Evolutionary conservation across 2,113 vertebrate species (phyloP).

Genomic region (Marmota flaviventris): DNA sequence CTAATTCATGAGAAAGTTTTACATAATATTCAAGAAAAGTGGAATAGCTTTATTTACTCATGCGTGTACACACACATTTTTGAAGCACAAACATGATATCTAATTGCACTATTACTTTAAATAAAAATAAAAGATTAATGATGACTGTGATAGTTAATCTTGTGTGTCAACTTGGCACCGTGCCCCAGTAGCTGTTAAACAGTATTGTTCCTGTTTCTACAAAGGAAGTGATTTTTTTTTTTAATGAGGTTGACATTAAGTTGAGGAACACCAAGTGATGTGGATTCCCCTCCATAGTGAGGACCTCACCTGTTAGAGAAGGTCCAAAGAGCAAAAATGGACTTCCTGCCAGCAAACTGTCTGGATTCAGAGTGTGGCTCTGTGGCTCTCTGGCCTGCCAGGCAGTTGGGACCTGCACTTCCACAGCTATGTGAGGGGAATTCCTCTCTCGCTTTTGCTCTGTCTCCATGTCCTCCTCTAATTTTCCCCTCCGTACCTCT

Average conservation of each 20-base stretch:
- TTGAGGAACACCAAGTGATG: too few relatives aligned
- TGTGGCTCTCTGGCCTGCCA: background rate
- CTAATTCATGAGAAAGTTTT: background rate
- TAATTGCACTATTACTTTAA: background rate
- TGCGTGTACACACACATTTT: background rate
- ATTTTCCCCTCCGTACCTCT: background rate
- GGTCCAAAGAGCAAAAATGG: too few relatives aligned
- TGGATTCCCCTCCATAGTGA: too few relatives aligned
- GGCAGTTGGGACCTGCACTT: background rate
- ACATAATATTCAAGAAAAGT: background rate
- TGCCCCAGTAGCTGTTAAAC: too few relatives aligned
- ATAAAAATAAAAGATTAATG: background rate
- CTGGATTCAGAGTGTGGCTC: too few relatives aligned
- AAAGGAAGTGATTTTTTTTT: too few relatives aligned
- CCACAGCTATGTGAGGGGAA: too few relatives aligned
- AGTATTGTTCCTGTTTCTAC: too few relatives aligned
- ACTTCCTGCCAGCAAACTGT: background rate
- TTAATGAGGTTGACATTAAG: too few relatives aligned
- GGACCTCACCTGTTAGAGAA: too few relatives aligned
- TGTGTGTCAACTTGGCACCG: too few relatives aligned
- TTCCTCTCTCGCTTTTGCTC: background rate
- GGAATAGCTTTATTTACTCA: background rate
- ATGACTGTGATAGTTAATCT: too few relatives aligned
- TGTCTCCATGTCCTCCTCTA: background rate
- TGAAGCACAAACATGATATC: background rate